A percentile compares a stretch with the other conserved stretches of the same genome.
Conservation (phyloP, 2,888 invertebrate species). For the Frankliniella intonsa region DNA sequence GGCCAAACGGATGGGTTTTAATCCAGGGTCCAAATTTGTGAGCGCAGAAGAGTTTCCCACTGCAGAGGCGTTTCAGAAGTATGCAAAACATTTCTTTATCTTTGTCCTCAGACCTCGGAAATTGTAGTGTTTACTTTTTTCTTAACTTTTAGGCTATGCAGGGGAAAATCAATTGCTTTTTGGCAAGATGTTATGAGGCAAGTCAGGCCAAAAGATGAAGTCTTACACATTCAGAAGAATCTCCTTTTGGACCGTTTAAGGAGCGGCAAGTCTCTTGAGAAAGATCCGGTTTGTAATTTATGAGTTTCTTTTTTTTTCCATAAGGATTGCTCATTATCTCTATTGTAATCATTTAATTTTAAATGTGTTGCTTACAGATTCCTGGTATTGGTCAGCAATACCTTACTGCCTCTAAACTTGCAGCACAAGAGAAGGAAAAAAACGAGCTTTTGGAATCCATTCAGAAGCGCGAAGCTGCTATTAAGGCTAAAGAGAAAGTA, state of each 20-base stretch:
- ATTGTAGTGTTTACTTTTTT: too few relatives aligned
- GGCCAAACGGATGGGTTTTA: background rate
- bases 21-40: background rate
- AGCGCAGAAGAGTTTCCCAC: background rate
- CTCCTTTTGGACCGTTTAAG: background rate
- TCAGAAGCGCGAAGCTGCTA: background rate
- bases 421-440: background rate
- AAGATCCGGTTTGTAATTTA: background rate
- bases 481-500: background rate
- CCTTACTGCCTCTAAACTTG: background rate
- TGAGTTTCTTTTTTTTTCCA: background rate
- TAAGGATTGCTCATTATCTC: background rate
- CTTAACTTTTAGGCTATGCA: background rate
- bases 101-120: too few relatives aligned
- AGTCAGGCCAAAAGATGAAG: background rate
- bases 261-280: background rate
- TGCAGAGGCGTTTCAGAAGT: background rate
- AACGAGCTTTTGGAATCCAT: background rate
- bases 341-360: background rate
- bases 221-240: conserved; percentile 1
- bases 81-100: background rate
- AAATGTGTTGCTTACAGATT: background rate
- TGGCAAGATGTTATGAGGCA: background rate
- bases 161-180: background rate
- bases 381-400: background rate